These are phyloP conservation scores for Ia io DNA, from an alignment of 2,113 vertebrate genomes.

Conservation along the genomic window DNA sequence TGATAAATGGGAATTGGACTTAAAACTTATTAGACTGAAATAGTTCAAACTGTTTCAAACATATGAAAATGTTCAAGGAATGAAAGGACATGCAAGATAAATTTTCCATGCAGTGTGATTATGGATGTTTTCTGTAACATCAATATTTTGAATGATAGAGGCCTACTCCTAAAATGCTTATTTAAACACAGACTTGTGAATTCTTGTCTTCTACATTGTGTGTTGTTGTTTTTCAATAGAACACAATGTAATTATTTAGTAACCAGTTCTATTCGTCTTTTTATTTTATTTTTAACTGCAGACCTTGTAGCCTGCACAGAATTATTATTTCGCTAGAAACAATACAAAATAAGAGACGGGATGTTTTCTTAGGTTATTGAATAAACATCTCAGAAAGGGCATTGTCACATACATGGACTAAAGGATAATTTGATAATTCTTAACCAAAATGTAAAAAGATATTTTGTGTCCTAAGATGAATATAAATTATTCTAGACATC, in stretches of 20 bases:
- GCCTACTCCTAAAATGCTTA: neutral
- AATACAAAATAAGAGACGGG: neutral
- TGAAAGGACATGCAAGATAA: neutral
- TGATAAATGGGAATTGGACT: neutral
- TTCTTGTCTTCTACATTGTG: conserved; percentile 11
- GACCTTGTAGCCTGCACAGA: neutral
- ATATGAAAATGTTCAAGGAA: conserved; percentile 43
- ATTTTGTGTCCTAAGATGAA: conserved; percentile 29
- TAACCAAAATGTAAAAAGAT: conserved; percentile 8
- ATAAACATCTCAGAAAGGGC: neutral
- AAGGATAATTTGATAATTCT: neutral
- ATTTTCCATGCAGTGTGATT: neutral
- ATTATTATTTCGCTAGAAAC: neutral
- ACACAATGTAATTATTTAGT: neutral
- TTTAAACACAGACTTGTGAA: conserved; percentile 5
- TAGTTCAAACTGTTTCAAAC: conserved; percentile 38
- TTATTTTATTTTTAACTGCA: neutral
- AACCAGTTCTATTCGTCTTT: neutral
- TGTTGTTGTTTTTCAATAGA: neutral
- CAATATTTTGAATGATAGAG: neutral
- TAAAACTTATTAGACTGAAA: neutral
- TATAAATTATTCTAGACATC: neutral
- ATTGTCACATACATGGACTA: neutral
- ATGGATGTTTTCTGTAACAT: conserved; percentile 2
- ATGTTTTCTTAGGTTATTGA: neutral